Conservation (phyloP, 1,140 invertebrate species). For the Anagrus nilaparvatae region DNA sequence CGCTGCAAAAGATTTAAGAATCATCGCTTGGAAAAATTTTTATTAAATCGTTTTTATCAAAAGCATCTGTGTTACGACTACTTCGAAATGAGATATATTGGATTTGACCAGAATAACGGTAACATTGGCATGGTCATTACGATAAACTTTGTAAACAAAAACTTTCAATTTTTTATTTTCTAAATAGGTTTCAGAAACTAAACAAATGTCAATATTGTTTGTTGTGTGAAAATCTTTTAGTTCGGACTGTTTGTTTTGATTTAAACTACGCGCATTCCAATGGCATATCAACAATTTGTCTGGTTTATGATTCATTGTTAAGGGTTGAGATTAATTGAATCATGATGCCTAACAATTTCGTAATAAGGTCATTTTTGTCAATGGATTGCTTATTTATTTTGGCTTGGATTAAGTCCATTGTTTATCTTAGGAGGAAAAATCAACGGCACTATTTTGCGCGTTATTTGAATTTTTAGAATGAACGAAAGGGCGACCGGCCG, state of each 20-base stretch:
- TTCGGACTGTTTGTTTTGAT: background rate
- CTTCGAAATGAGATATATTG: background rate
- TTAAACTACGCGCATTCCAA: background rate
- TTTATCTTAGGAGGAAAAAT: too few species aligned
- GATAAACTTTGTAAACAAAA: background rate
- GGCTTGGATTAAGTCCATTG: too few species aligned
- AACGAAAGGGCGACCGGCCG: too few species aligned
- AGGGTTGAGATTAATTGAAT: background rate
- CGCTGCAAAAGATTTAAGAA: background rate
- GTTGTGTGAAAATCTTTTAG: background rate
- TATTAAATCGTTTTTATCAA: slow-evolving; percentile 1
- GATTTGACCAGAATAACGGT: background rate
- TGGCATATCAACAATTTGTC: background rate
- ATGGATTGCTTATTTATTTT: background rate
- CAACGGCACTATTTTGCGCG: too few species aligned
- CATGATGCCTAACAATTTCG: background rate
- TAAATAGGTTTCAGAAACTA: background rate
- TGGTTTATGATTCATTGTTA: background rate
- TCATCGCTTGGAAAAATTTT: background rate
- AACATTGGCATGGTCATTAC: background rate
- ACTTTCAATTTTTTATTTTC: background rate
- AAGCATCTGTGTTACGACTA: background rate
- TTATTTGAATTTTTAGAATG: too few species aligned
- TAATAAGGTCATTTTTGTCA: background rate
- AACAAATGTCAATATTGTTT: background rate